Conservation (phyloP, 2,888 invertebrate species). For the Homarus gammarus region DNA sequence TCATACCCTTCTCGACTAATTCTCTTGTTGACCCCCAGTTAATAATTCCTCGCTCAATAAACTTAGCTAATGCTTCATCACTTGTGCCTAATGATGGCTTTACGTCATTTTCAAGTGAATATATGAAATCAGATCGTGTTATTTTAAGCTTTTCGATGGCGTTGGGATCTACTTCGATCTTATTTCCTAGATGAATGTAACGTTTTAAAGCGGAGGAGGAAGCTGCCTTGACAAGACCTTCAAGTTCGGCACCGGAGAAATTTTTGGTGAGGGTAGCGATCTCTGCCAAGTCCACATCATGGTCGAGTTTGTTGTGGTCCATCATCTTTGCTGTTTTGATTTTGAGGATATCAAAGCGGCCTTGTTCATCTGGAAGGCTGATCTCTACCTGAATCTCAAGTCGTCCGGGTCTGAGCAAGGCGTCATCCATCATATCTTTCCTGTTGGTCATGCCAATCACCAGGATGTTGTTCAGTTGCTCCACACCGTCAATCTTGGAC, state of each 20-base stretch:
- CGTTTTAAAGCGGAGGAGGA: slow-evolving; percentile 98
- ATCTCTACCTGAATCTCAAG: slow-evolving; percentile 98
- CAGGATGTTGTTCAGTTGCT: slow-evolving; percentile 98
- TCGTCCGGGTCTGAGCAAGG: slow-evolving; percentile 95
- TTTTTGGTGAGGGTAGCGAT: slow-evolving; percentile 81
- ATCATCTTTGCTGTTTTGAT: slow-evolving; percentile 97
- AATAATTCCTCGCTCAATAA: slow-evolving; percentile 91
- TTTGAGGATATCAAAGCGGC: slow-evolving; percentile 94
- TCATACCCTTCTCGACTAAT: slow-evolving; percentile 82
- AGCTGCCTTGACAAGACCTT: slow-evolving; percentile 95
- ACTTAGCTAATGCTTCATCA: slow-evolving; percentile 92
- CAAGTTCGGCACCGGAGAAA: slow-evolving; percentile 97
- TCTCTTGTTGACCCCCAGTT: slow-evolving; percentile 95
- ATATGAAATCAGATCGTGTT: slow-evolving; percentile 88
- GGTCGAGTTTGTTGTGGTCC: slow-evolving; percentile 92
- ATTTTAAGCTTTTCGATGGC: slow-evolving; percentile 93
- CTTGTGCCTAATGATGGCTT: slow-evolving; percentile 91
- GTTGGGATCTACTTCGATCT: slow-evolving; percentile 95
- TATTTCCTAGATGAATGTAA: slow-evolving; percentile 91
- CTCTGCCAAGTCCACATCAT: slow-evolving; percentile 87
- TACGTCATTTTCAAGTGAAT: slow-evolving; percentile 94
- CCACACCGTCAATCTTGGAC: slow-evolving; percentile 99
- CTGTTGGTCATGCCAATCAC: slow-evolving; percentile 86
- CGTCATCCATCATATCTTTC: slow-evolving; percentile 98
- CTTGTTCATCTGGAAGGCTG: slow-evolving; percentile 95